phyloP scores from a whole-genome alignment of 2,113 vertebrate genomes.

The Tenrec ecaudatus region DNA sequence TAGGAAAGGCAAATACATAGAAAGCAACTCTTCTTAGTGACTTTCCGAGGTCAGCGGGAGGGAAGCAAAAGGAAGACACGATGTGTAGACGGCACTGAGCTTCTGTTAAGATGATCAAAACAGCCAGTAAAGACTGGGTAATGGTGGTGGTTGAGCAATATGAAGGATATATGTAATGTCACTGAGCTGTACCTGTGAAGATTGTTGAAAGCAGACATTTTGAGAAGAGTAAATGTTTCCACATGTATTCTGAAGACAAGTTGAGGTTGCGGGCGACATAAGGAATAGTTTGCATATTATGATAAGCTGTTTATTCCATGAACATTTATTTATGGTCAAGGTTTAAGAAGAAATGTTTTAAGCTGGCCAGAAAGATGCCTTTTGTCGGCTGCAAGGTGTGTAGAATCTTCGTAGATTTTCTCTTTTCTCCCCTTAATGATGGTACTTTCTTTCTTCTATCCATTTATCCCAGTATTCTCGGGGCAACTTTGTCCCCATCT shows the following conservation, averaged over 20 bases:
- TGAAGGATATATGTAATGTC: background rate
- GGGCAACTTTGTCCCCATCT: background rate
- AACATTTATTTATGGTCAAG: conserved; percentile 86
- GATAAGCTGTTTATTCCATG: background rate
- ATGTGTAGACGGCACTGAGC: background rate
- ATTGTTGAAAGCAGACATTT: no score
- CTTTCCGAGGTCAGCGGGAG: background rate
- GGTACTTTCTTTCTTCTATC: background rate
- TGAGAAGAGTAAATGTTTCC: background rate
- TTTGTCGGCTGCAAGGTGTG: conserved; percentile 91
- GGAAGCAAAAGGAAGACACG: background rate
- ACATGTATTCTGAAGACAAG: background rate
- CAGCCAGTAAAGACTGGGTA: background rate
- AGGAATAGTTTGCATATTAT: background rate
- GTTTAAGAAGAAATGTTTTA: conserved; percentile 93
- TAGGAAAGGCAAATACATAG: background rate
- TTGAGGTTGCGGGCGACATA: background rate
- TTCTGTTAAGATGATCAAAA: background rate
- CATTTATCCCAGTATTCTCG: background rate
- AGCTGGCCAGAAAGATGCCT: conserved; percentile 93
- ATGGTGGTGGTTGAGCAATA: background rate
- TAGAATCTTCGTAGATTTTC: conserved; percentile 60
- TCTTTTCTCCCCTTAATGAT: no score
- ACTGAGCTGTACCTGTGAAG: background rate
- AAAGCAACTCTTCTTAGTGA: background rate